phyloP scores from a whole-genome alignment of 2,113 vertebrate genomes.

The Orcinus orca region DNA sequence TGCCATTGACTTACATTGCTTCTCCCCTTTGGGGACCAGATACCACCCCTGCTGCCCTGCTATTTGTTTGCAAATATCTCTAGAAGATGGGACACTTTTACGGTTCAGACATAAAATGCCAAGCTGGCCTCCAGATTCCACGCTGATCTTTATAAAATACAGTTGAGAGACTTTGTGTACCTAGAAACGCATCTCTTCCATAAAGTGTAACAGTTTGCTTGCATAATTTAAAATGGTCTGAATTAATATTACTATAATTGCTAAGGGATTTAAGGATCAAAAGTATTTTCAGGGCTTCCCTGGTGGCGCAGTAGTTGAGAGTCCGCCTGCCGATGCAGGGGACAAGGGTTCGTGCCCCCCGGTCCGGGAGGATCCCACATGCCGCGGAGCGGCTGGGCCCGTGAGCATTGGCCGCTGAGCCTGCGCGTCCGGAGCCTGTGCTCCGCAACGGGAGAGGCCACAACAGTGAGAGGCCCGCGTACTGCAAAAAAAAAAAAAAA shows the following conservation, averaged over 20 bases:
- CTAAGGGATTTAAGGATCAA: conserved; percentile 47
- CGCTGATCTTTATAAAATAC: conserved; percentile 27
- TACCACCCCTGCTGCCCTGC: not conserved
- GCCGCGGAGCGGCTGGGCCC: no score
- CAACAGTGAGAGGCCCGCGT: no score
- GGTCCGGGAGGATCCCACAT: no score
- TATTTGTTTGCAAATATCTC: conserved; percentile 25
- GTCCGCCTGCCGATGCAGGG: no score
- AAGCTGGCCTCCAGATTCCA: not conserved
- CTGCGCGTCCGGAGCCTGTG: no score
- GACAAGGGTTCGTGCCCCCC: no score
- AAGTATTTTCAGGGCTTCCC: conserved; percentile 20
- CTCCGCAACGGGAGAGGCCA: no score
- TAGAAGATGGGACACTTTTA: not conserved
- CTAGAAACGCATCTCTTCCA: conserved; percentile 8
- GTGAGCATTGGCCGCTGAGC: no score
- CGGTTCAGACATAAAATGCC: not conserved
- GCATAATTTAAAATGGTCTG: not conserved
- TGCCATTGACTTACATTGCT: not conserved
- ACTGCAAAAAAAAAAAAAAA: not conserved
- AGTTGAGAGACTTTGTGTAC: conserved; percentile 18
- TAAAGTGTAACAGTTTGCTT: conserved; percentile 30
- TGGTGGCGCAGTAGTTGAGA: no score
- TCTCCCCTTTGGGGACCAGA: not conserved
- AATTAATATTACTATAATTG: conserved; percentile 30